A percentile compares a stretch with the other conserved stretches of the same genome.
Conservation (phyloP, 2,888 invertebrate genomes). For the Mesorhabditis belari region DNA sequence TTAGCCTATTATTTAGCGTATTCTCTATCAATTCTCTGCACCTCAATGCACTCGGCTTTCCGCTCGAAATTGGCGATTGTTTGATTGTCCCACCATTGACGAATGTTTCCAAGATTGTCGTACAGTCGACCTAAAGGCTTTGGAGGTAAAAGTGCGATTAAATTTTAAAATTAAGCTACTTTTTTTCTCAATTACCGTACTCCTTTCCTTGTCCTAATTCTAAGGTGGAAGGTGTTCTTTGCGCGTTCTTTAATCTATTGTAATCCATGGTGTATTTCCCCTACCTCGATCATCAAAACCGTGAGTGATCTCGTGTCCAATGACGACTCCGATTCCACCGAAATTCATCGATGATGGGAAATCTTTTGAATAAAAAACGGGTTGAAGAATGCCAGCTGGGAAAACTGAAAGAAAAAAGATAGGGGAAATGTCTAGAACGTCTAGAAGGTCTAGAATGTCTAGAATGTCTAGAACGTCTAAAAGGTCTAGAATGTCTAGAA, state of each 20-base stretch:
- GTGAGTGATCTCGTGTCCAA: conserved; percentile 84
- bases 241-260: neutral
- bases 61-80: conserved; percentile 59
- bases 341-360: conserved; percentile 74
- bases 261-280: conserved; percentile 21
- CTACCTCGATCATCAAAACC: conserved; percentile 63
- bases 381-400: conserved; percentile 86
- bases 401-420: conserved; percentile 67
- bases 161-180: neutral
- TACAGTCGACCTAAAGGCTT: conserved; percentile 70
- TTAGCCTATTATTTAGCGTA: too few relatives aligned
- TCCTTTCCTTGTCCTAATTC: too few relatives aligned
- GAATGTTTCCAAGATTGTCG: conserved; percentile 82
- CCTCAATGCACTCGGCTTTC: conserved; percentile 22
- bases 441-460: too few relatives aligned
- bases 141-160: conserved; percentile 2
- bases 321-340: conserved; percentile 82
- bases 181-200: neutral
- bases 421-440: too few relatives aligned
- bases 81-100: conserved; percentile 61
- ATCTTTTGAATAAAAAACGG: conserved; percentile 78
- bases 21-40: too few relatives aligned
- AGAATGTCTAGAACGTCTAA: too few relatives aligned
- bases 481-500: too few relatives aligned
- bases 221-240: neutral